Percentiles rank a stretch among this genome's conserved stretches.
Conservation (phyloP, 2,888 invertebrate genomes). For the Tholera decimalis region DNA sequence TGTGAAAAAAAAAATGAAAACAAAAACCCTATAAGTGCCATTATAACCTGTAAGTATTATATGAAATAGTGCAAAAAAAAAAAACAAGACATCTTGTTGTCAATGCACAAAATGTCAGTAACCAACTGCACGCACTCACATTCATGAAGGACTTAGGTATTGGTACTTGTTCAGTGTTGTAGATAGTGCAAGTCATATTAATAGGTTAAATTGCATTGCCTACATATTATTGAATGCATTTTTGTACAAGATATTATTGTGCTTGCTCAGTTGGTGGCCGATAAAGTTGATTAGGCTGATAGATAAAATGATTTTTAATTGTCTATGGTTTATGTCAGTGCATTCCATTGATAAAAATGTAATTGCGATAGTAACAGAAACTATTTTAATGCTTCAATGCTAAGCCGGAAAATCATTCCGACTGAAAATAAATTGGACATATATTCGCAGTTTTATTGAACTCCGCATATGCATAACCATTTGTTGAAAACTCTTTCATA, state of each 20-base stretch:
- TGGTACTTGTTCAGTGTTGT: conserved; percentile 26
- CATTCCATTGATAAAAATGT: conserved; percentile 1
- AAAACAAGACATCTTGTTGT: conserved; percentile 5
- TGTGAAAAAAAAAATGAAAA: too few species aligned
- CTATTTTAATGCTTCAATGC: not conserved
- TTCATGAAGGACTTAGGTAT: conserved; percentile 29
- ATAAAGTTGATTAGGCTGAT: not conserved
- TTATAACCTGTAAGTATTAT: not conserved
- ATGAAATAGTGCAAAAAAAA: conserved; percentile 18
- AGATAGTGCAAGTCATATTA: conserved; percentile 51
- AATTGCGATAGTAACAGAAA: not conserved
- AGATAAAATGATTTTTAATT: conserved; percentile 31
- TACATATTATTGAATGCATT: conserved; percentile 22
- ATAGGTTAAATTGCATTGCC: conserved; percentile 29
- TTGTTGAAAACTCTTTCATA: not conserved
- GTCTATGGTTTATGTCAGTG: not conserved
- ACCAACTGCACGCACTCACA: conserved; percentile 13
- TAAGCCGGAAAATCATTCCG: not conserved
- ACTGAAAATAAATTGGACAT: not conserved
- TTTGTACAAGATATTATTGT: conserved; percentile 29
- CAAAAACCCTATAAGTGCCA: not conserved
- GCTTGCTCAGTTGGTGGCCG: conserved; percentile 15
- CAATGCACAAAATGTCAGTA: conserved; percentile 32
- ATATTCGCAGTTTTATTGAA: conserved; percentile 1
- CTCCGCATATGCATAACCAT: not conserved